These are phyloP conservation scores for Cetoscarus ocellatus DNA, from an alignment of 2,797 vertebrate species.

Conservation along the genomic window DNA sequence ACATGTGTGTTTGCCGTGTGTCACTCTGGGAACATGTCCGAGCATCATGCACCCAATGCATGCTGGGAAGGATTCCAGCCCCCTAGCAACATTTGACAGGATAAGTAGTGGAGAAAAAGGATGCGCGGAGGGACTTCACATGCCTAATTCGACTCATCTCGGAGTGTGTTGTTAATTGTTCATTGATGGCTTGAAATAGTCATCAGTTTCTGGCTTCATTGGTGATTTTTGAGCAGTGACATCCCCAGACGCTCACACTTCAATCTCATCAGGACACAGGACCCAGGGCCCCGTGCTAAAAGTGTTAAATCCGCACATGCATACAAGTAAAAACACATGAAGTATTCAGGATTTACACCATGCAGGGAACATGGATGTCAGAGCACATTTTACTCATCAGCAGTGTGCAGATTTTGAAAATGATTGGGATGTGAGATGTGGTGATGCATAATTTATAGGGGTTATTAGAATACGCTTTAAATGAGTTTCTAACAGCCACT, in stretches of 20 bases:
- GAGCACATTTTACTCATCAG: neutral
- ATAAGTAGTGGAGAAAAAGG: slow-evolving; percentile 22
- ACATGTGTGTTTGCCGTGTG: slow-evolving; percentile 37
- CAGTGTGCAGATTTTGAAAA: neutral
- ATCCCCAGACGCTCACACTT: slow-evolving; percentile 48
- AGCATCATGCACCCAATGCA: slow-evolving; percentile 6
- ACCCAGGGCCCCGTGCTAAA: slow-evolving; percentile 13
- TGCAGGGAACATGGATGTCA: neutral
- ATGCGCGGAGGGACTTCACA: slow-evolving; percentile 6
- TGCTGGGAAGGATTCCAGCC: slow-evolving; percentile 40
- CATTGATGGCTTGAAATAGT: slow-evolving; percentile 45
- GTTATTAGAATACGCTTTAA: slow-evolving; percentile 8
- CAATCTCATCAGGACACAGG: slow-evolving; percentile 33
- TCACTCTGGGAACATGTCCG: slow-evolving; percentile 50
- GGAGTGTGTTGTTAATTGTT: slow-evolving; percentile 33
- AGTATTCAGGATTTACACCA: neutral
- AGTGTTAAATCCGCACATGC: slow-evolving; percentile 22
- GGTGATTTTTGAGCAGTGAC: slow-evolving; percentile 54
- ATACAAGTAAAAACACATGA: slow-evolving; percentile 31
- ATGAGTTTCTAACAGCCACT: slow-evolving; percentile 9
- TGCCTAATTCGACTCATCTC: slow-evolving; percentile 11
- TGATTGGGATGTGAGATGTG: neutral
- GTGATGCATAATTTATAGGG: slow-evolving; percentile 1
- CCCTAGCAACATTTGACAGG: slow-evolving; percentile 6
- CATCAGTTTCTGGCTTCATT: slow-evolving; percentile 35